A percentile compares a stretch with the other conserved stretches of the same genome.
Evolutionary conservation across 2,797 vertebrate species (phyloP).

Genomic region (Champsocephalus gunnari): DNA sequence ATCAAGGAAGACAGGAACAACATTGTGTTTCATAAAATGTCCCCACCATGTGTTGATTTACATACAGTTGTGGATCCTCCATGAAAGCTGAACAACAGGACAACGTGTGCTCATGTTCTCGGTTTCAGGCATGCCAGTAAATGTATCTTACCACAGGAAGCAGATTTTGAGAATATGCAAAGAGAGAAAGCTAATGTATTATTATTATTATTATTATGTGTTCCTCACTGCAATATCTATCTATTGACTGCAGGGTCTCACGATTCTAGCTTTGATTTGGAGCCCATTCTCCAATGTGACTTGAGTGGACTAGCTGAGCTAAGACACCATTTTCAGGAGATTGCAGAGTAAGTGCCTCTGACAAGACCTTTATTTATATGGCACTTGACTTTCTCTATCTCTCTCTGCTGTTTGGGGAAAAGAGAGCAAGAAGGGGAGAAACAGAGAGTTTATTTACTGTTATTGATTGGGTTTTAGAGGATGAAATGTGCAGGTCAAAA

Average conservation of each 20-base stretch:
- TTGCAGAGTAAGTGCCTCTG: conserved; percentile 76
- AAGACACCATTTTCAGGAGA: conserved; percentile 74
- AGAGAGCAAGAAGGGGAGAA: conserved; percentile 10
- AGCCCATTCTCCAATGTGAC: conserved; percentile 68
- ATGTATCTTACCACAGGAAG: conserved; percentile 64
- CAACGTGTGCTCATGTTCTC: conserved; percentile 47
- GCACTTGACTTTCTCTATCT: conserved; percentile 68
- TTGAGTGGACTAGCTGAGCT: conserved; percentile 74
- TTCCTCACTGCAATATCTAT: conserved; percentile 62
- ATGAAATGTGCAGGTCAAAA: conserved; percentile 29
- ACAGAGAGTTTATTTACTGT: conserved; percentile 27
- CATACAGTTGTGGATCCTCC: conserved; percentile 55
- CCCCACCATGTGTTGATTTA: conserved; percentile 63
- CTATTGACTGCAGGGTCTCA: conserved; percentile 62
- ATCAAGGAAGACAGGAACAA: conserved; percentile 47
- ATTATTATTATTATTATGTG: conserved; percentile 63
- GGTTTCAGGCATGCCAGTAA: conserved; percentile 61
- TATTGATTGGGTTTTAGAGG: conserved; percentile 47
- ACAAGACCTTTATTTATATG: conserved; percentile 73
- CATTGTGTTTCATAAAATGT: conserved; percentile 58
- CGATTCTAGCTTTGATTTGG: conserved; percentile 74
- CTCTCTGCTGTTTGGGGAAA: conserved; percentile 33
- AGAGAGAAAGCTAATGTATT: conserved; percentile 69
- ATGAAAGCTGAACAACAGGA: conserved; percentile 27
- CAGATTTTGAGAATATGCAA: conserved; percentile 67